Percentiles rank a stretch among this genome's conserved stretches.
These are phyloP conservation scores for Spea bombifrons DNA, from an alignment of 2,113 vertebrate genomes.

Conservation along the genomic window DNA sequence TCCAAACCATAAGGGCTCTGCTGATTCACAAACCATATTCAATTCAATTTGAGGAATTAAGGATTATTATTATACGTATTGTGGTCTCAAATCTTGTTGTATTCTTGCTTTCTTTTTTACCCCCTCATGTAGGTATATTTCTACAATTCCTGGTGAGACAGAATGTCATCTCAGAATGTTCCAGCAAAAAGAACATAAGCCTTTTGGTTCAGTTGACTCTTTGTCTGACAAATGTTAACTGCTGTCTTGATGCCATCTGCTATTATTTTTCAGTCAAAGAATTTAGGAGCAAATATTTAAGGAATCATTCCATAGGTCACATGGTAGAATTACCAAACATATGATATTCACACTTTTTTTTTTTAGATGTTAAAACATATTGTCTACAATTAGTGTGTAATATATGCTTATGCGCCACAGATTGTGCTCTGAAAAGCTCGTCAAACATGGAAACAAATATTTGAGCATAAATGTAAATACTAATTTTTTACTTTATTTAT, in stretches of 20 bases:
- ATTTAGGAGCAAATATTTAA: constrained; percentile 55
- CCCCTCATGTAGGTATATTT: constrained; percentile 75
- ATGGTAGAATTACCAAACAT: neutral
- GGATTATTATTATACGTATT: constrained; percentile 66
- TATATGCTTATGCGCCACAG: no score
- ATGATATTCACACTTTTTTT: no score
- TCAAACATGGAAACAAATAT: no score
- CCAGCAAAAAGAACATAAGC: constrained; percentile 62
- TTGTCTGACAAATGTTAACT: constrained; percentile 82
- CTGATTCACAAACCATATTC: neutral
- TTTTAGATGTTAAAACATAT: neutral
- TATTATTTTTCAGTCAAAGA: constrained; percentile 84
- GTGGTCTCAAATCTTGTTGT: constrained; percentile 75
- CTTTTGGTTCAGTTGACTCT: constrained; percentile 78
- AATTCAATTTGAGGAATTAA: constrained; percentile 23
- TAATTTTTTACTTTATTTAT: no score
- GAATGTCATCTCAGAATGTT: constrained; percentile 65
- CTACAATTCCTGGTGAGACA: constrained; percentile 86
- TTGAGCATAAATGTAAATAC: no score
- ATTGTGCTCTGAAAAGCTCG: no score
- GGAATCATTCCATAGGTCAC: neutral
- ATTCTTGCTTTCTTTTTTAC: constrained; percentile 83
- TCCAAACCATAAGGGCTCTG: constrained; percentile 67
- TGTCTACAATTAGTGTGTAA: no score
- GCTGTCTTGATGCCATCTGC: constrained; percentile 84